Percentiles rank a stretch among this genome's conserved stretches.
phyloP scores from a whole-genome alignment of 2,888 invertebrate genomes.

The Carcina quercana region DNA sequence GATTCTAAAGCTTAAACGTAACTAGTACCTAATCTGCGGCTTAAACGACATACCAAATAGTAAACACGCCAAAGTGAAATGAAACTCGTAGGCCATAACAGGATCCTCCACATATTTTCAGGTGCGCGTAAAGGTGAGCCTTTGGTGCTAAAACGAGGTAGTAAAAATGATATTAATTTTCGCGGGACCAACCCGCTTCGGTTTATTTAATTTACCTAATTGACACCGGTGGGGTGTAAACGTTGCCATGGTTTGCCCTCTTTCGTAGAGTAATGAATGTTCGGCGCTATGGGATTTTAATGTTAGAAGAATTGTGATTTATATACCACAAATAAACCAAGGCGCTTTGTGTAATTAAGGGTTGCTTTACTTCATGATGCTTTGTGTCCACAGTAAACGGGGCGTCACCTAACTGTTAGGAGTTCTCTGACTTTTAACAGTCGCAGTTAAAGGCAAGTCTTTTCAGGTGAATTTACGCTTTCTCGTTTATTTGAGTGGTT shows the following conservation, averaged over 20 bases:
- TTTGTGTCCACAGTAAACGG: too few species aligned
- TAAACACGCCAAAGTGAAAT: too few species aligned
- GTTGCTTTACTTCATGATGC: too few species aligned
- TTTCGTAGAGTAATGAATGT: constrained; percentile 41
- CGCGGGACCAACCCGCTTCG: constrained; percentile 39
- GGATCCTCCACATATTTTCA: constrained; percentile 23
- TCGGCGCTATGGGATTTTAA: constrained; percentile 35
- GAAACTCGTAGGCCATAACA: too few species aligned
- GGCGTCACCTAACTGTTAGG: too few species aligned
- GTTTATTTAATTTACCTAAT: constrained; percentile 64
- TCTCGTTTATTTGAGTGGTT: too few species aligned
- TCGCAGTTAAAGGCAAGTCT: too few species aligned
- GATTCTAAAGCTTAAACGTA: too few species aligned
- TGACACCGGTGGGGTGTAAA: constrained; percentile 54
- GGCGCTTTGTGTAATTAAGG: constrained; percentile 38
- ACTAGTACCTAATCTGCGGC: too few species aligned
- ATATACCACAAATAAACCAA: constrained; percentile 38
- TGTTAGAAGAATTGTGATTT: constrained; percentile 40
- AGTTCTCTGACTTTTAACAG: too few species aligned
- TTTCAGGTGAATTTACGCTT: too few species aligned
- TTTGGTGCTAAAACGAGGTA: constrained; percentile 34
- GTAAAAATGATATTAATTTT: constrained; percentile 57
- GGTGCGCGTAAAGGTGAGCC: constrained; percentile 17
- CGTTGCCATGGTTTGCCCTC: constrained; percentile 32
- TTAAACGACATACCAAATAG: too few species aligned